phyloP scores from a whole-genome alignment of 2,888 invertebrate genomes.

The Eupithecia centaureata region DNA sequence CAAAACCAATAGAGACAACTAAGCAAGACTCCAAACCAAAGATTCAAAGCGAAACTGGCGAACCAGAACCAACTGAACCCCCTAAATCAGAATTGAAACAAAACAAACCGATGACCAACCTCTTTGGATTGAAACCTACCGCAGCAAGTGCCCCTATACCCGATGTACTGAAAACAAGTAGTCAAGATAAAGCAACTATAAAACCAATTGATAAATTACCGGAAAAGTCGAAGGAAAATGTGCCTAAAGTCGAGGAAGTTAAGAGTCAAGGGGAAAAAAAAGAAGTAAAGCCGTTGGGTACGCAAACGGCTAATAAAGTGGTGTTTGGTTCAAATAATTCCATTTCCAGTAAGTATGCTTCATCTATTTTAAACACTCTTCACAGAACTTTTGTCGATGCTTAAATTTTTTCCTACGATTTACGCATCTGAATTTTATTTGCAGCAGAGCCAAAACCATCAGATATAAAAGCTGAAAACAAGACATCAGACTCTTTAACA shows the following conservation, averaged over 20 bases:
- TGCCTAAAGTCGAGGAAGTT: conserved; percentile 36
- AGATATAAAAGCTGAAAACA: conserved; percentile 42
- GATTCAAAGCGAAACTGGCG: conserved; percentile 64
- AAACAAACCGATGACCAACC: conserved; percentile 61
- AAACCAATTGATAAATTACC: conserved; percentile 52
- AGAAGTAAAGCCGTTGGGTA: conserved; percentile 55
- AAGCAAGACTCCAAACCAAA: conserved; percentile 44
- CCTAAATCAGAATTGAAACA: conserved; percentile 49
- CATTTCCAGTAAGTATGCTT: conserved; percentile 50
- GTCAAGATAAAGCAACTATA: conserved; percentile 45
- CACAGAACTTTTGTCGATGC: background rate
- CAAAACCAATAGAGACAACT: conserved; percentile 27
- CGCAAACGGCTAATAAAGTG: conserved; percentile 50
- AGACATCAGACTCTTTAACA: conserved; percentile 5
- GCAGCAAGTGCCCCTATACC: conserved; percentile 53
- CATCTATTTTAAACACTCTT: no score
- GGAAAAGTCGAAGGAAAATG: conserved; percentile 59
- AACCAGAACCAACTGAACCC: conserved; percentile 53
- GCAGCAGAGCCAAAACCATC: conserved; percentile 47
- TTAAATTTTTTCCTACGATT: background rate
- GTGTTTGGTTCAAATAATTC: conserved; percentile 42
- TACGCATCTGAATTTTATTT: conserved; percentile 1
- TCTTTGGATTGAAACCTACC: conserved; percentile 60
- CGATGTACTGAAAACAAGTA: conserved; percentile 53
- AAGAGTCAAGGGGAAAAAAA: conserved; percentile 50